A percentile compares a stretch with the other conserved stretches of the same genome.
Conservation (phyloP, 2,113 vertebrate species). For the Amblyornis subalaris region DNA sequence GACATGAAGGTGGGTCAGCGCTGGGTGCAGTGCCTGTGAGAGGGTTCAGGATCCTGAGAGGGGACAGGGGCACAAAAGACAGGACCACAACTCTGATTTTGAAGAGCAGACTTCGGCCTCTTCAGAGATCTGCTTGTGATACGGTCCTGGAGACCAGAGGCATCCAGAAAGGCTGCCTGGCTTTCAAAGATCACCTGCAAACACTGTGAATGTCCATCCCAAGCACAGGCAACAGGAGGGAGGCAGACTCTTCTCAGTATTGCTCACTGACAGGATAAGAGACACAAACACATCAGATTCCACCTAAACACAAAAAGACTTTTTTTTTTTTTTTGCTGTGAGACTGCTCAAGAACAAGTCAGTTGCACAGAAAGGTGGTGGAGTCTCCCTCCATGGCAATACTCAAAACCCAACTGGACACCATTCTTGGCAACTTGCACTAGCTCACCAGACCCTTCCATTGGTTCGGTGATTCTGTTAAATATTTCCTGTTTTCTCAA, state of each 20-base stretch:
- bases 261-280: neutral
- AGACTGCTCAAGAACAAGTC: neutral
- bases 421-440: neutral
- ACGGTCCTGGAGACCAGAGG: accelerated
- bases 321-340: neutral
- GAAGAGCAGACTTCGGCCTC: neutral
- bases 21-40: neutral
- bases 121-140: neutral
- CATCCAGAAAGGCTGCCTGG: neutral
- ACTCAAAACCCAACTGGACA: neutral
- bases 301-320: neutral
- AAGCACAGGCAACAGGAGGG: neutral
- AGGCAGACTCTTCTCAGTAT: neutral
- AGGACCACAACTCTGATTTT: neutral
- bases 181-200: neutral
- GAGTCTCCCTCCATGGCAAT: neutral
- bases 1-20: neutral
- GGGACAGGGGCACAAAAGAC: neutral
- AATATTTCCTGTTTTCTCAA: neutral
- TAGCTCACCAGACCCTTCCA: neutral
- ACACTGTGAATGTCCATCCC: neutral
- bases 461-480: neutral
- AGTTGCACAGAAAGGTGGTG: neutral
- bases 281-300: neutral
- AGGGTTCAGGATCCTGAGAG: neutral